These are phyloP conservation scores for Andricus grossulariae DNA, from an alignment of 1,140 invertebrate genomes.

Conservation along the genomic window DNA sequence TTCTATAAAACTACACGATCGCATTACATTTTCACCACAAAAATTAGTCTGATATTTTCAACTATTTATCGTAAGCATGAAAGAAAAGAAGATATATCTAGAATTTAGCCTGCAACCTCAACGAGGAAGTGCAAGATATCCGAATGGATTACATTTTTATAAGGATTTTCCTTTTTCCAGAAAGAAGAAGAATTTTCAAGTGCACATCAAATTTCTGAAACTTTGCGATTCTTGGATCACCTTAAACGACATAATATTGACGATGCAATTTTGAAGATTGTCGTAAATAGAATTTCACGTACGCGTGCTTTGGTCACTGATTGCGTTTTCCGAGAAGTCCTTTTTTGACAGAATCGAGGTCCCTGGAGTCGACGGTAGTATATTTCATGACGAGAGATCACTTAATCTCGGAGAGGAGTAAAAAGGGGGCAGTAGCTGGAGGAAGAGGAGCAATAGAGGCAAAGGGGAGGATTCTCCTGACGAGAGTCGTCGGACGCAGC, in stretches of 20 bases:
- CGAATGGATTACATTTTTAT: no score
- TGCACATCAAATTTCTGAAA: no score
- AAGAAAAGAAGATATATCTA: no score
- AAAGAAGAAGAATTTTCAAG: no score
- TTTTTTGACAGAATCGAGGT: neutral
- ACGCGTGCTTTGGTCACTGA: neutral
- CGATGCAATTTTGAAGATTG: neutral
- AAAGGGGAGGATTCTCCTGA: slow-evolving; percentile 36
- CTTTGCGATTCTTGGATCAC: no score
- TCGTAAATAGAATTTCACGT: neutral
- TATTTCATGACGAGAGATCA: slow-evolving; percentile 28
- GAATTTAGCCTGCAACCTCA: no score
- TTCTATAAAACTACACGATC: no score
- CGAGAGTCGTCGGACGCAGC: slow-evolving; percentile 46
- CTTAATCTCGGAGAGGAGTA: slow-evolving; percentile 39
- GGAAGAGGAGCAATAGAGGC: neutral
- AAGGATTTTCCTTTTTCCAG: no score
- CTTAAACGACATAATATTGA: neutral
- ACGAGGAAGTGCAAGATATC: no score
- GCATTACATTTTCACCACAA: no score
- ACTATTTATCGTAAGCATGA: no score
- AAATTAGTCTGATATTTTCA: no score
- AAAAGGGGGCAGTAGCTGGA: slow-evolving; percentile 28
- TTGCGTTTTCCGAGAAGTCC: neutral
- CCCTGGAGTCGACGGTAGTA: neutral